Evolutionary conservation across 2,888 invertebrate genomes (phyloP).

Genomic region (Bursaphelenchus okinawaensis): DNA sequence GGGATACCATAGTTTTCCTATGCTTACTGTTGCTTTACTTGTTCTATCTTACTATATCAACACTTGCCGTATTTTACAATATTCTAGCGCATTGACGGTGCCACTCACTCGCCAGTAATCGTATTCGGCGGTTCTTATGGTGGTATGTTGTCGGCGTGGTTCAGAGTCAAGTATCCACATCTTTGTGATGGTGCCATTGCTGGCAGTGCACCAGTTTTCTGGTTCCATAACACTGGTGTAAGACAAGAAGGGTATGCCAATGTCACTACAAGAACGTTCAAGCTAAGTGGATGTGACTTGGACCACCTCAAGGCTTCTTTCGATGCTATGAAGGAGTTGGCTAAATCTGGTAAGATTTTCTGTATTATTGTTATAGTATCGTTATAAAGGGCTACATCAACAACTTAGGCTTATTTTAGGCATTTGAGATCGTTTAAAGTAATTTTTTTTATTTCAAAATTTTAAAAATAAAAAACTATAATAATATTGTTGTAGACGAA

Average conservation of each 20-base stretch:
- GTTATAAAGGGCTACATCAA: no score
- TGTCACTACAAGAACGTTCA: conserved; percentile 75
- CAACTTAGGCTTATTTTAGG: no score
- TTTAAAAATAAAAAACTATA: conserved; percentile 50
- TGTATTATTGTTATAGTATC: neutral
- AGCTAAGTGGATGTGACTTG: conserved; percentile 60
- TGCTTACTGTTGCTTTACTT: neutral
- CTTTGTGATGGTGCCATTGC: conserved; percentile 81
- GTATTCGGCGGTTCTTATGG: conserved; percentile 86
- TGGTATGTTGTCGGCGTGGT: conserved; percentile 92
- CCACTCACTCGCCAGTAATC: conserved; percentile 71
- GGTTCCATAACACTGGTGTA: conserved; percentile 40
- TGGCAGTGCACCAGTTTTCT: conserved; percentile 75
- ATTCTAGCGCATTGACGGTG: conserved; percentile 39
- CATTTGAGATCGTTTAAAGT: no score
- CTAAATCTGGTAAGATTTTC: conserved; percentile 62
- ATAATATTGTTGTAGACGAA: no score
- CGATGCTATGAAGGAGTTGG: conserved; percentile 66
- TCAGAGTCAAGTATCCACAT: conserved; percentile 90
- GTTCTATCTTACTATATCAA: no score
- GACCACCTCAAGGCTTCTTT: conserved; percentile 74
- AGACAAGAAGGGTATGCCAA: conserved; percentile 59
- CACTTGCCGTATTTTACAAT: neutral
- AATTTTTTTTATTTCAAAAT: no score
- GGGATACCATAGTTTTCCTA: neutral